Conservation (phyloP, 2,888 invertebrate species). For the Heteromyza rotundicornis region DNA sequence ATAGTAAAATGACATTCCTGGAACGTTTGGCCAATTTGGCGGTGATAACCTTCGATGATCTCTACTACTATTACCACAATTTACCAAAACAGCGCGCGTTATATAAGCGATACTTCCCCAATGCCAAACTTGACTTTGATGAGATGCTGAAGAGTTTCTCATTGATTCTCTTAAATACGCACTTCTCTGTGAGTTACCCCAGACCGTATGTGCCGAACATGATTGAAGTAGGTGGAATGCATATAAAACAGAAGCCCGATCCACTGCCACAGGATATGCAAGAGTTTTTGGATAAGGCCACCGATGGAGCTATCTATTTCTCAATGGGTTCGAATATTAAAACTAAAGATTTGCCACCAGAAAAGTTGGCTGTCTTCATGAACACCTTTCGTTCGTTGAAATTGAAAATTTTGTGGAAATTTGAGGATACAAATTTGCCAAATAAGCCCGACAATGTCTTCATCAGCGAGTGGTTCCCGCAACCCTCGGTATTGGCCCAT, state of each 20-base stretch:
- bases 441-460: constrained; percentile 49
- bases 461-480: constrained; percentile 62
- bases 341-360: constrained; percentile 42
- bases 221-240: constrained; percentile 59
- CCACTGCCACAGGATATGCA: constrained; percentile 54
- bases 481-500: constrained; percentile 62
- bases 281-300: constrained; percentile 57
- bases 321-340: constrained; percentile 62
- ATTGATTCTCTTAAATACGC: constrained; percentile 54
- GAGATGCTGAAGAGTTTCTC: constrained; percentile 47
- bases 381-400: constrained; percentile 40
- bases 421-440: constrained; percentile 52
- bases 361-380: constrained; percentile 39
- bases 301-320: constrained; percentile 63
- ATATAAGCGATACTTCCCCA: constrained; percentile 41
- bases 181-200: constrained; percentile 51
- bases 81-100: constrained; percentile 40
- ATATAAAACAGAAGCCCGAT: constrained; percentile 46
- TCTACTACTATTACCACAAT: constrained; percentile 34
- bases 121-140: constrained; percentile 32
- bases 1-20: constrained; percentile 56
- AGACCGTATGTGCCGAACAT: constrained; percentile 59
- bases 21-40: constrained; percentile 55
- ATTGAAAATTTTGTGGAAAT: constrained; percentile 61
- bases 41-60: constrained; percentile 31